Evolutionary conservation across 2,888 invertebrate genomes (phyloP), one percentile per base, ranked within the genome.

Genomic region (Lepidocyrtinus sp.): DNA sequence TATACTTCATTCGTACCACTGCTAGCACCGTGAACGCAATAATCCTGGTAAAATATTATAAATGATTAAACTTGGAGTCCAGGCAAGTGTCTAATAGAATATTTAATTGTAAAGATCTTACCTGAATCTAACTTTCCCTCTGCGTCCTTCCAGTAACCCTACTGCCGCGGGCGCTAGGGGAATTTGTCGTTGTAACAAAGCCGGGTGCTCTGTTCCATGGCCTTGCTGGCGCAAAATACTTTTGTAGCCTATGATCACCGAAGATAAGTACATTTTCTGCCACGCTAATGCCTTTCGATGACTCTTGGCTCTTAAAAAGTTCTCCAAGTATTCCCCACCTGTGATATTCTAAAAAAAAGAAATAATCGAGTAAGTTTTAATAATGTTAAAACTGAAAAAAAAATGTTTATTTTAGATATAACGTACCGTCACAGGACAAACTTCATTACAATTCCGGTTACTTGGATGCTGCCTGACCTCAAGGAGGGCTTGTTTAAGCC

Each of bases 261-360:
- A 91, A 83, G 95, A 91, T 72, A 98, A 89, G 89, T 96, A 97
- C 21, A 94, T 92, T 89, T 98, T 98, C 90, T 98, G 98, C 91
- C 94, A 97, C 70, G 94, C 92, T 72, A 98, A 90, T 15, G 96
- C 95, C 88, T 96, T 96, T 78, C 95, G 92, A 87, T 94, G 94
- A 87, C 96, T 96, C 88, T 97, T 95, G 2, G 94, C 92, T 36
- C 95, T 91, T 70, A 76, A 24, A 36, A 36, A 76, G 25, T 76
- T 70, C 36, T 76, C 76, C 27, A 76, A 76, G 65, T 76, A 64
- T 61, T 76, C 76, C 19, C 22, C 63, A 3, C 74, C 74, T 75
- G 21, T 46, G 19, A 36, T n/a, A 67, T 19, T 19, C 17, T 7
- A 27, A 2, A 71, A 36, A 71, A 36, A 24, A 26, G 7, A 70